These are phyloP conservation scores for Agelaius phoeniceus DNA, from an alignment of 2,113 vertebrate genomes.

Conservation along the genomic window DNA sequence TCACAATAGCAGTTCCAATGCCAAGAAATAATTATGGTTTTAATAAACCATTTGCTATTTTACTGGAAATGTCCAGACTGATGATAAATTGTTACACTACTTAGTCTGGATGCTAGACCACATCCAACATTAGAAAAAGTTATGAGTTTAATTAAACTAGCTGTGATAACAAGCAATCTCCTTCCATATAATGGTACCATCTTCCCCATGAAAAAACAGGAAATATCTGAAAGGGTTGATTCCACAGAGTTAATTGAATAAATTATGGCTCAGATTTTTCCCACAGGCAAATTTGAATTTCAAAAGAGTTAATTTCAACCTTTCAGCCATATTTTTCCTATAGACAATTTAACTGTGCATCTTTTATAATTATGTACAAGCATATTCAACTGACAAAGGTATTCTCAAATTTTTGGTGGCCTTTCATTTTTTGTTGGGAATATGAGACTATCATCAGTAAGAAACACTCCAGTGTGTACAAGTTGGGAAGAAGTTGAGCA, in stretches of 20 bases:
- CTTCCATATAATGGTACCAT: background rate
- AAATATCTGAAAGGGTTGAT: background rate
- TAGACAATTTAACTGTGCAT: background rate
- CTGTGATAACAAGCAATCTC: background rate
- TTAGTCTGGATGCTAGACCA: background rate
- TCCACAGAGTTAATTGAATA: background rate
- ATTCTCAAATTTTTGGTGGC: constrained; percentile 1
- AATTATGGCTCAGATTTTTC: background rate
- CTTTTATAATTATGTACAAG: background rate
- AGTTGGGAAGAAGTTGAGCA: constrained; percentile 3
- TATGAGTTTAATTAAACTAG: background rate
- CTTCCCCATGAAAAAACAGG: background rate
- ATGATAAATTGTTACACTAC: constrained; percentile 1
- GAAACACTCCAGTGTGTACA: background rate
- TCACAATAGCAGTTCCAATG: background rate
- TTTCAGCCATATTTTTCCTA: background rate
- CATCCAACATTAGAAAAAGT: constrained; percentile 35
- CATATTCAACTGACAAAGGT: background rate
- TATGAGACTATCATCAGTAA: background rate
- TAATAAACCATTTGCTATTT: background rate
- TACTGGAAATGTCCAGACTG: constrained; percentile 27
- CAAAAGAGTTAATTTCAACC: constrained; percentile 5
- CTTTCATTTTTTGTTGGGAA: background rate
- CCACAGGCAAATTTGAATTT: background rate
- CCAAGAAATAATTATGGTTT: constrained; percentile 26